Base-by-base conservation (phyloP, 1,140 invertebrate species). In the Aphelinus certus region DNA sequence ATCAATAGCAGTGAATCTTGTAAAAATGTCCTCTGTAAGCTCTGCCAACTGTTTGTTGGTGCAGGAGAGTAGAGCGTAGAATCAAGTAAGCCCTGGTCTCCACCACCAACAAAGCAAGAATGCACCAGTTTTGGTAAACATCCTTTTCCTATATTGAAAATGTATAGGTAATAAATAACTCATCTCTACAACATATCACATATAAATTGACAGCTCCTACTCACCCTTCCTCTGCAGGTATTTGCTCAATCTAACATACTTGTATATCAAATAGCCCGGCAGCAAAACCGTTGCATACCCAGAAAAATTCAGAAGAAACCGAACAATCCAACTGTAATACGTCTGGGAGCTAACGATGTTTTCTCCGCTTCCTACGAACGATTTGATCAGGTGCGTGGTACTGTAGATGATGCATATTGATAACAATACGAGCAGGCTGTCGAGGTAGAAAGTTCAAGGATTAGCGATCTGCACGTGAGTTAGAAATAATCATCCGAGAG, bases 261-360 rank as follows among this genome's bases (percentile, higher is more conserved):
- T 94, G 81, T 95, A 94, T 61, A 97, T 90, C 9, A 98, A 83
- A 82, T 91, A 94, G 57, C 94, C 95, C 7, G 97, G 97, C 66
- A 98, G 85, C 84, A 98, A 91, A 76, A 98, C 90, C 47, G 95
- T 95, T 2, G 92, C 91, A 88, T 98, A 98, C n/a, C 96, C 95
- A 53, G 96, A 89, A 60, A 96, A 88, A 86, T 98, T 98, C 26
- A 95, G 84, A 86, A 91, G 82, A 56, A 95, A 88, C 77, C 93
- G 90, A 76, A 96, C 89, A 5, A 96, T 80, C 96, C 96, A 97
- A 80, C 88, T 92, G 78, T 94, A 91, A 65, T 83, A 83, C 5
- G 79, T 83, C 26, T 82, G 79, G 49, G 79, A 80, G 57, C 79
- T 86, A 45, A 85, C 77, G 55, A 87, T 79, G 6, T 82, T 81